Conservation (phyloP, 2,797 vertebrate species). For the Heterohyrax brucei region DNA sequence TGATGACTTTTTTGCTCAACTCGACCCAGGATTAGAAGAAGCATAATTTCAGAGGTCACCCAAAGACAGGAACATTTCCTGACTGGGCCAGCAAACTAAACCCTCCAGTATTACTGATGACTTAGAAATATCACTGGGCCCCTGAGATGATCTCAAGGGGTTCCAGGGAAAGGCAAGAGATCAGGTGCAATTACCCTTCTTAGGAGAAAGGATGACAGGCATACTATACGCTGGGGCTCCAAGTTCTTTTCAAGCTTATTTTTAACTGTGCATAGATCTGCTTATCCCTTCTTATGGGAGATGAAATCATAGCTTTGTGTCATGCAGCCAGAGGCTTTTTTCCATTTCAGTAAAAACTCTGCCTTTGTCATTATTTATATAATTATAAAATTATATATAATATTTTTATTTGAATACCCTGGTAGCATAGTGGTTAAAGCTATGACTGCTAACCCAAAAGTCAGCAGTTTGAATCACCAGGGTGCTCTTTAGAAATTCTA, state of each 20-base stretch:
- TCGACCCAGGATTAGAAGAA: slow-evolving; percentile 2
- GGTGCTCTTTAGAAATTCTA: no score
- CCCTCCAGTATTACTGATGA: background rate
- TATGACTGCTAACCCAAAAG: no score
- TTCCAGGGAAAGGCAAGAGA: slow-evolving; percentile 36
- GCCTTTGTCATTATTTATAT: background rate
- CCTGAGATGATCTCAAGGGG: background rate
- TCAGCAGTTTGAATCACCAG: no score
- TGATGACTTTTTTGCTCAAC: background rate
- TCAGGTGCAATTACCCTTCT: background rate
- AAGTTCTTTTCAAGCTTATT: slow-evolving; percentile 18
- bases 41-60: background rate
- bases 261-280: slow-evolving; percentile 18
- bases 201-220: background rate
- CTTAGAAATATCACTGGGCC: background rate
- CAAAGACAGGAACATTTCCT: background rate
- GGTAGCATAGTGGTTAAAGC: no score
- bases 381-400: no score
- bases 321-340: background rate
- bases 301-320: slow-evolving; percentile 6
- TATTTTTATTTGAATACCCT: background rate
- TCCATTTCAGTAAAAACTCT: slow-evolving; percentile 27
- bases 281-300: background rate
- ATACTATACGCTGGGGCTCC: background rate
- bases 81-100: background rate